These are phyloP conservation scores for Tor tambroides DNA, from an alignment of 2,113 vertebrate genomes.

Conservation along the genomic window DNA sequence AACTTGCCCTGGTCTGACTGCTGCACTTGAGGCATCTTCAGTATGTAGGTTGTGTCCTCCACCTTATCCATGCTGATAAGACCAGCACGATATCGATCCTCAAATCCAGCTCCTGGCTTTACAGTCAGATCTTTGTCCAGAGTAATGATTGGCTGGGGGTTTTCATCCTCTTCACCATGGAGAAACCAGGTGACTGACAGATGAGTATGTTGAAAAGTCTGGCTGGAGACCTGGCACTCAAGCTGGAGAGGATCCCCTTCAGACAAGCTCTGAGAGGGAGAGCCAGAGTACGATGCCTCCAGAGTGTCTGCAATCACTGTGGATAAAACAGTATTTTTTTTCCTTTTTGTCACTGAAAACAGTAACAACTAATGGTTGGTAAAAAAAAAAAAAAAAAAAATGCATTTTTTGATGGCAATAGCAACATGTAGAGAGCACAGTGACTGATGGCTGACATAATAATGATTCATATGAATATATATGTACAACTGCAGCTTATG, in stretches of 20 bases:
- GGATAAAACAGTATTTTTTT: too few relatives aligned
- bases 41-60: constrained; percentile 74
- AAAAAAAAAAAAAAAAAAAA: too few relatives aligned
- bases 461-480: neutral
- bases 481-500: too few relatives aligned
- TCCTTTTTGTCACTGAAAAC: too few relatives aligned
- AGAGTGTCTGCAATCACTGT: constrained; percentile 88
- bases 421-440: neutral
- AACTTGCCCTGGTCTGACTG: constrained; percentile 79
- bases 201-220: constrained; percentile 88
- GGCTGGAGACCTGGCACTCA: constrained; percentile 80
- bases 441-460: neutral
- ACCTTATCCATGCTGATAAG: constrained; percentile 79
- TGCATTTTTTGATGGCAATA: neutral
- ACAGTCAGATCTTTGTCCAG: constrained; percentile 83
- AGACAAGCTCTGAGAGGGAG: constrained; percentile 55
- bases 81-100: constrained; percentile 72
- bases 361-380: too few relatives aligned
- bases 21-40: constrained; percentile 71
- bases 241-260: constrained; percentile 80
- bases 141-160: constrained; percentile 71
- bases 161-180: constrained; percentile 47
- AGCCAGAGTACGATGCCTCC: constrained; percentile 66
- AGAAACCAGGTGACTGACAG: constrained; percentile 86
- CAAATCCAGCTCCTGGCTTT: constrained; percentile 76